Base-by-base conservation (phyloP, 2,113 vertebrate species). In the Tamias sibiricus region DNA sequence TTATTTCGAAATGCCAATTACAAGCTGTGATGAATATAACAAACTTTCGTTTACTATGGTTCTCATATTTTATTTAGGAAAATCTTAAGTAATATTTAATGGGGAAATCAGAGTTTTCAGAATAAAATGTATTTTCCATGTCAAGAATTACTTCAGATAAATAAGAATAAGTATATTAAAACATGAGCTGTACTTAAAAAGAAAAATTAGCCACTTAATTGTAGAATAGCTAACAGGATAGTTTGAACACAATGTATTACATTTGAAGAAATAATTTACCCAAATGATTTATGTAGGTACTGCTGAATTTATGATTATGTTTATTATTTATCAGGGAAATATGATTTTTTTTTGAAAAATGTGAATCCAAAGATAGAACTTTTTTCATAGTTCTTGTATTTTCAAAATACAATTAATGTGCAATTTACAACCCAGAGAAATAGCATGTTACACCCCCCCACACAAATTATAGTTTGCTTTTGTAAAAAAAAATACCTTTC, bases 281-380 rank as follows among this genome's bases (percentile, higher is more conserved):
- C 62, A 54, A 84, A 11, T 87, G 37, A 86, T 94, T 96, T 97
- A 92, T 79, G 6, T 87, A 96, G 0, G 1, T 77, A 6, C 17
- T 90, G 2, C 0, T 93, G 28, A 76, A 92, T 90, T 94, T 94
- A 86, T 74, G 7, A n/a, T 47, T 44, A 0, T 85, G 64, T 84
- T 98, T 79, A 74, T 90, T 95, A 92, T 86, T 98, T 96, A 96
- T 71, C 16, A 97, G 62, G 96, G 42, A 2, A 95, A 83, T 82
- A 0, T 22, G 49, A 93, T 22, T 26, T 17, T 90, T 72, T 80
- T n/a, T n/a, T n/a, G n/a, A 7, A 62, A 62, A 62, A 93, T 35
- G 26, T 92, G 85, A 90, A 90, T 40, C 26, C 84, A 80, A 96
- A 68, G 32, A 86, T 2, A 2, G 17, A 76, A 19, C 0, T 0